Percentiles rank a stretch among this genome's conserved stretches.
Conservation (phyloP, 2,797 vertebrate species). For the Muscicapa comitata region DNA sequence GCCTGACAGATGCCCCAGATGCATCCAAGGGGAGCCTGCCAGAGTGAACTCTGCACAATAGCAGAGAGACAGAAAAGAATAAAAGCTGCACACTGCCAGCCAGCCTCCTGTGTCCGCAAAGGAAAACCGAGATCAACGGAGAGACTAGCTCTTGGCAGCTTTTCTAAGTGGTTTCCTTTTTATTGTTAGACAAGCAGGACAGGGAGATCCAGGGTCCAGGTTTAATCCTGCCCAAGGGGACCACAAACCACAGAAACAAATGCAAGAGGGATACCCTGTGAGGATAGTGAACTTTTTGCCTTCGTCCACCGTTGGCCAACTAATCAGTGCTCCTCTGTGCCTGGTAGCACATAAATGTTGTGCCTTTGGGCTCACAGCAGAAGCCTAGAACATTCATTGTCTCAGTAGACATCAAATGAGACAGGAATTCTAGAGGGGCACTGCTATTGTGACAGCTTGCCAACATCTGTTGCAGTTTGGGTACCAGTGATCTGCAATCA, state of each 20-base stretch:
- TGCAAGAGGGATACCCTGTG: neutral
- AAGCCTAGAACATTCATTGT: neutral
- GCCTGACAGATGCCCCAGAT: constrained; percentile 20
- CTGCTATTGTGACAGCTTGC: neutral
- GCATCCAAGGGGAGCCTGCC: neutral
- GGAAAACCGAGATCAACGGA: neutral
- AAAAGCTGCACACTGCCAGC: neutral
- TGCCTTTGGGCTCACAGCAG: neutral
- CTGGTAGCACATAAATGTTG: neutral
- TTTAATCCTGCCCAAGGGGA: neutral
- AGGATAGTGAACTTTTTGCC: neutral
- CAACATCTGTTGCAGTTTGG: neutral
- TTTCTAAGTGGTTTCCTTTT: neutral
- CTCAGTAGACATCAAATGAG: neutral
- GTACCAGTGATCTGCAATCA: neutral
- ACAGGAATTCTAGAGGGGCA: neutral
- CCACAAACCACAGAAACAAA: neutral
- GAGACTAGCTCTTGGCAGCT: neutral
- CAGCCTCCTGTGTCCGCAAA: neutral
- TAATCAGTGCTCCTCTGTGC: neutral
- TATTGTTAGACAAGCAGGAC: neutral
- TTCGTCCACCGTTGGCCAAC: neutral
- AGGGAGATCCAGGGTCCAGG: neutral
- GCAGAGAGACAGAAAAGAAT: neutral
- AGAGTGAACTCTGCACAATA: neutral